phyloP scores from a whole-genome alignment of 2,797 vertebrate genomes.

The Hippocampus kuda region DNA sequence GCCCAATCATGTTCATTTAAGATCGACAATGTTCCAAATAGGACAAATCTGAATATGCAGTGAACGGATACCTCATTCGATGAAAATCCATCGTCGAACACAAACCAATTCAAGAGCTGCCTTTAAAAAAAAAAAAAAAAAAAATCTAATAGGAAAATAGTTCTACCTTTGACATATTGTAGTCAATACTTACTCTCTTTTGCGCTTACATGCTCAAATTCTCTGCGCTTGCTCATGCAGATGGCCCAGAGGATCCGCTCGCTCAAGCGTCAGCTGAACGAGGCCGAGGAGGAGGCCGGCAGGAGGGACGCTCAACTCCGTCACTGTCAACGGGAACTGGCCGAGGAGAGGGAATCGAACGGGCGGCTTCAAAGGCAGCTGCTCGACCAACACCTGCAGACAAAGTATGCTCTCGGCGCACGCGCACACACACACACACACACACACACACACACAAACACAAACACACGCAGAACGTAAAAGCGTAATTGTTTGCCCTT shows the following conservation, averaged over 20 bases:
- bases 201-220: neutral
- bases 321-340: constrained; percentile 65
- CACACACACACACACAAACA: no score
- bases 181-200: neutral
- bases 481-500: neutral
- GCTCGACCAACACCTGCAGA: constrained; percentile 63
- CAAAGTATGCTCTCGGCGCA: constrained; percentile 45
- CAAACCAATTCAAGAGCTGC: no score
- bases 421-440: no score
- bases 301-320: constrained; percentile 59
- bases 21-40: neutral
- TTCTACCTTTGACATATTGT: neutral
- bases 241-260: constrained; percentile 69
- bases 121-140: no score
- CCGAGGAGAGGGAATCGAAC: constrained; percentile 64
- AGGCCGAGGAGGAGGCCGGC: constrained; percentile 66
- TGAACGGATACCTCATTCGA: no score
- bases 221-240: constrained; percentile 36
- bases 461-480: no score
- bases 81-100: no score
- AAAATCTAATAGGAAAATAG: neutral
- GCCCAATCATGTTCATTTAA: neutral
- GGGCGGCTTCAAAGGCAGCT: constrained; percentile 62
- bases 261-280: constrained; percentile 72
- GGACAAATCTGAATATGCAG: neutral